Percentiles rank a stretch among this genome's conserved stretches.
Evolutionary conservation across 2,888 invertebrate genomes (phyloP).

Genomic region (Lamellibrachia columna): DNA sequence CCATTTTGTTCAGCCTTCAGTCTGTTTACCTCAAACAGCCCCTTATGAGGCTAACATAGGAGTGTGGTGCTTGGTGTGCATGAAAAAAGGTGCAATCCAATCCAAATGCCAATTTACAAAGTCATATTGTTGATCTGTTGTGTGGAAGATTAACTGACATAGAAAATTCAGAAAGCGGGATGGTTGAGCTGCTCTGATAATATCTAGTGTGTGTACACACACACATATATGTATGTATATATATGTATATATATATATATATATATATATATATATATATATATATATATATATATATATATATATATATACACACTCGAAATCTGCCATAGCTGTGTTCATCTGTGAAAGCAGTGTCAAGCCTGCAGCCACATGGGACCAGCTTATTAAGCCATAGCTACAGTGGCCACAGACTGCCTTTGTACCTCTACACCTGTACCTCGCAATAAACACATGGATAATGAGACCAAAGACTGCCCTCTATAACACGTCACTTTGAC

Average conservation of each 20-base stretch:
- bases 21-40: no score
- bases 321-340: background rate
- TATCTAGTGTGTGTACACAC: background rate
- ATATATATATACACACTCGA: background rate
- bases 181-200: background rate
- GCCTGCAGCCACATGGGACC: background rate
- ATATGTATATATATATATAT: no score
- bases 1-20: background rate
- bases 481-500: background rate
- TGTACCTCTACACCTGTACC: background rate
- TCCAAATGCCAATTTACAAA: background rate
- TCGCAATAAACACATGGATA: background rate
- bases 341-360: background rate
- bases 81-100: no score
- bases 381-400: background rate
- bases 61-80: no score
- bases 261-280: no score
- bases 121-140: background rate
- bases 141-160: background rate
- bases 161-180: background rate
- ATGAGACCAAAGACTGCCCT: constrained; percentile 16
- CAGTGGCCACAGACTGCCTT: background rate
- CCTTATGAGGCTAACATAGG: no score
- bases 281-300: no score
- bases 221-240: no score